phyloP scores from a whole-genome alignment of 2,888 invertebrate species.

The Quadriops clusia region DNA sequence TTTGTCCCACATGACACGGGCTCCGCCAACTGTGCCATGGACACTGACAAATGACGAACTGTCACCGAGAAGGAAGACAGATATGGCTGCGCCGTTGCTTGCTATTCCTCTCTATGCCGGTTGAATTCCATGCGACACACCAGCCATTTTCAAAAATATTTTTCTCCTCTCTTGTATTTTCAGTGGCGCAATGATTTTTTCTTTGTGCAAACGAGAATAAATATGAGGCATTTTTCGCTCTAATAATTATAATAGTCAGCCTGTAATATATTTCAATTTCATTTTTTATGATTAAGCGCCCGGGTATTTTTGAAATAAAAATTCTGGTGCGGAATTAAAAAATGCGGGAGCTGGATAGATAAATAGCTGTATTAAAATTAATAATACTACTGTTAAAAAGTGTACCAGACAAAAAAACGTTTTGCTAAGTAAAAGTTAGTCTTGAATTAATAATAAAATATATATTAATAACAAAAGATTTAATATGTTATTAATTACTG shows the following conservation, averaged over 20 bases:
- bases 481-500: too few relatives aligned
- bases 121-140: slow-evolving; percentile 32
- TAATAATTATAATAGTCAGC: slow-evolving; percentile 34
- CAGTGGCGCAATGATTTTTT: slow-evolving; percentile 22
- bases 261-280: slow-evolving; percentile 35
- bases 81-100: slow-evolving; percentile 38
- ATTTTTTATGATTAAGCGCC: slow-evolving; percentile 22
- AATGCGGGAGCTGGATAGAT: too few relatives aligned
- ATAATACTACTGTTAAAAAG: too few relatives aligned
- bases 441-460: too few relatives aligned
- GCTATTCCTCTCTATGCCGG: slow-evolving; percentile 35
- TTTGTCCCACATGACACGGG: slow-evolving; percentile 39
- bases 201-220: slow-evolving; percentile 30
- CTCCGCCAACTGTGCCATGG: slow-evolving; percentile 39
- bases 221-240: slow-evolving; percentile 33
- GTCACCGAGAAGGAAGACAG: slow-evolving; percentile 43
- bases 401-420: too few relatives aligned
- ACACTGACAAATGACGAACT: slow-evolving; percentile 43
- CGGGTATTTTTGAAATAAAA: slow-evolving; percentile 10
- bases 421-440: too few relatives aligned
- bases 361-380: too few relatives aligned
- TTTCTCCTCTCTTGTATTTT: slow-evolving; percentile 28
- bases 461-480: too few relatives aligned
- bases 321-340: too few relatives aligned
- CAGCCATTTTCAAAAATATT: slow-evolving; percentile 36